phyloP scores from a whole-genome alignment of 2,888 invertebrate species.

The Parelbella ahira region DNA sequence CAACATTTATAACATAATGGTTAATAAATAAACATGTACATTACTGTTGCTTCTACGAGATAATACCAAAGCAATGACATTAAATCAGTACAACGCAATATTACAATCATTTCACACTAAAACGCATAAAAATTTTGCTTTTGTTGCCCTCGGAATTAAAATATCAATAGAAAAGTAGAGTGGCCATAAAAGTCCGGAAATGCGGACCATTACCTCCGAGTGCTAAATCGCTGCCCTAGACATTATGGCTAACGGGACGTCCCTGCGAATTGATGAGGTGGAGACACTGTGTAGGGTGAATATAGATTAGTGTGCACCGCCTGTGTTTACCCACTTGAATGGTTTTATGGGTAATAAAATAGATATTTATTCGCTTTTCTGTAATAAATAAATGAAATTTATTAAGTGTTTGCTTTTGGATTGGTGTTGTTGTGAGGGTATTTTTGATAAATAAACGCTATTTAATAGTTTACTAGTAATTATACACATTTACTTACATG shows the following conservation, averaged over 20 bases:
- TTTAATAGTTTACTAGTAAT: too few species aligned
- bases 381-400: slow-evolving; percentile 11
- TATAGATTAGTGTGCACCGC: slow-evolving; percentile 30
- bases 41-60: too few species aligned
- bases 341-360: slow-evolving; percentile 27
- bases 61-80: slow-evolving; percentile 7
- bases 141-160: slow-evolving; percentile 31
- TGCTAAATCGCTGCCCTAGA: slow-evolving; percentile 55
- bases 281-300: slow-evolving; percentile 47
- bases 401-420: background rate
- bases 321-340: slow-evolving; percentile 34
- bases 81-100: slow-evolving; percentile 18
- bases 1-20: too few species aligned
- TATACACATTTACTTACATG: too few species aligned
- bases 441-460: too few species aligned
- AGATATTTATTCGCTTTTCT: slow-evolving; percentile 14
- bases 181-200: slow-evolving; percentile 51
- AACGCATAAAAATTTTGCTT: slow-evolving; percentile 24
- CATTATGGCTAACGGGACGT: slow-evolving; percentile 48
- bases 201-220: slow-evolving; percentile 57
- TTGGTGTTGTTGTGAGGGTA: slow-evolving; percentile 2
- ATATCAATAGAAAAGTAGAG: slow-evolving; percentile 33
- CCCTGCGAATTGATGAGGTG: slow-evolving; percentile 61
- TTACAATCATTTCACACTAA: slow-evolving; percentile 21
- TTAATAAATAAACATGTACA: too few species aligned